Evolutionary conservation across 2,113 vertebrate species (phyloP), one percentile per base, ranked within the genome.

Genomic region (Otis tarda): DNA sequence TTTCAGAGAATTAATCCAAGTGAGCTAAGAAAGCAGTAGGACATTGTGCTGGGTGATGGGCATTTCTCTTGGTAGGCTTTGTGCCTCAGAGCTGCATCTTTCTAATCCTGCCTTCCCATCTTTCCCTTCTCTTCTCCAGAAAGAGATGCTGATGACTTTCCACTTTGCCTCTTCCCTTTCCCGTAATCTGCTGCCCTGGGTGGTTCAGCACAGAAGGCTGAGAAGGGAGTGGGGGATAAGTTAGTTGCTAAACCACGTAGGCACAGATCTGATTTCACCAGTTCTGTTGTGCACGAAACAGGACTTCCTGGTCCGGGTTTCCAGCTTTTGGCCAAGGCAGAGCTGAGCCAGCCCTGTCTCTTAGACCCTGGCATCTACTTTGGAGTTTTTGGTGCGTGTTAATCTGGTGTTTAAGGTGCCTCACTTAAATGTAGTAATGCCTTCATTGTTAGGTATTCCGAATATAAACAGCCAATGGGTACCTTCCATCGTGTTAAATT

Each of bases 1-100:
- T 89, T 90, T 96, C 21, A 47, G 94, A 75, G 83, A 95, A 97
- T 95, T 84, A 93, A 96, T 94, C 87, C 71, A 49, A 95, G 82
- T 71, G 90, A 93, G 89, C 76, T 90, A 53, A 91, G 92, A 95
- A 95, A 94, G 87, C 16, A 39, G 84, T 28, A n/a, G 88, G 81
- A 37, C 47, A 3, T 33, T 56, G 63, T 57, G 78, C 83, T 67
- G 92, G 68, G 82, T 70, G 91, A 88, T 10, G 65, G 95, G 61
- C 59, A 39, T 95, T 96, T 75, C 71, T 95, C 84, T 93, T 47
- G 63, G 71, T 53, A 24, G 19, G 77, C 41, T 87, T 81, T 89
- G 86, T 82, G 33, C 64, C 78, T 94, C 21, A 4, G 82, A 9
- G 59, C 79, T 63, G 69, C 41, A 14, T 15, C 91, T 68, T 82